Evolutionary conservation across 2,113 vertebrate genomes (phyloP), one percentile per base, ranked within the genome.

Genomic region (Mesitornis unicolor): DNA sequence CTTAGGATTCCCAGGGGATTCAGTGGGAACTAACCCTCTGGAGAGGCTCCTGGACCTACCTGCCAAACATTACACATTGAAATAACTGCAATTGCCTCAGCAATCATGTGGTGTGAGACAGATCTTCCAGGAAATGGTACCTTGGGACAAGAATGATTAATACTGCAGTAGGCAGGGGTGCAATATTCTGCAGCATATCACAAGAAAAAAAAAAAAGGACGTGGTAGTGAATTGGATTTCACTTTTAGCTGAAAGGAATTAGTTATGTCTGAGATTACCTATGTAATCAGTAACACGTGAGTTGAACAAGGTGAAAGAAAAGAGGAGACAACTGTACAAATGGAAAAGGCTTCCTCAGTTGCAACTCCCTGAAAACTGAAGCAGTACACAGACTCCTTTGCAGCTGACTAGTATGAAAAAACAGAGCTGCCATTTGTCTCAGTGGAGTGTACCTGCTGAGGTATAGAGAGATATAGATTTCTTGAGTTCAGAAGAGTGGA

Each of bases 61-160:
- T 70, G 51, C 28, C 56, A 75, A 38, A 22, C 43, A 84, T 65
- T 50, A 20, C 31, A 50, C 22, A 3, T 42, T 67, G 26, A 83
- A 83, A 47, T 80, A 48, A 48, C 67, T 65, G 71, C 63, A 69
- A 67, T 86, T 92, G 40, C 68, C 71, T 95, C 90, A 69, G 43
- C 26, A 91, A 13, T 40, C 22, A 20, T 65, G 56, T 68, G 51
- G 36, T 16, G 2, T 81, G 65, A 84, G 45, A 63, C 47, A 68
- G 51, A 90, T 69, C 45, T 65, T 89, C 83, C 69, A 87, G 50
- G 47, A 74, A 85, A 45, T 67, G 53, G 42, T 89, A 69, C 42
- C 59, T 77, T 50, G 48, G 77, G 47, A 89, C 45, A 90, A 68
- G 65, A 93, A 82, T 88, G 89, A 93, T 91, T 95, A 90, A 91